Conservation (phyloP, 2,888 invertebrate species). For the Sialis fuliginosa region DNA sequence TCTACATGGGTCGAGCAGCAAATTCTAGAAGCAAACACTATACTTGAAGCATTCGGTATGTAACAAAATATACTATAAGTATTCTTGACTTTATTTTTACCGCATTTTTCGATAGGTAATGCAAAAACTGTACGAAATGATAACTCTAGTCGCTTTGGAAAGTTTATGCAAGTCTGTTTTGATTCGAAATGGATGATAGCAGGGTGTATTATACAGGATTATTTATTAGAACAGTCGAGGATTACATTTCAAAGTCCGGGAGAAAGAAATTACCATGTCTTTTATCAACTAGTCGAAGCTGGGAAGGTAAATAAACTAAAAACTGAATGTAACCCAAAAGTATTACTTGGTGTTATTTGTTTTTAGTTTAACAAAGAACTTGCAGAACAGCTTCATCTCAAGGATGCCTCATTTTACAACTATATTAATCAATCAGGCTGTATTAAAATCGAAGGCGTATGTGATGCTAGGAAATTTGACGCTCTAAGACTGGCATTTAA, state of each 20-base stretch:
- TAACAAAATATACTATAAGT: conserved; percentile 5
- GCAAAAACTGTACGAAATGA: conserved; percentile 87
- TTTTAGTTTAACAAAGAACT: conserved; percentile 53
- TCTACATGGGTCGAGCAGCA: conserved; percentile 92
- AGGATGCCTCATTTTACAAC: conserved; percentile 57
- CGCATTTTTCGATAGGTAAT: conserved; percentile 44
- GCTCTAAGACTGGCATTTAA: conserved; percentile 76
- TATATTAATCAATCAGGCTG: conserved; percentile 71
- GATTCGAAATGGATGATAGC: conserved; percentile 78
- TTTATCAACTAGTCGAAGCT: conserved; percentile 79
- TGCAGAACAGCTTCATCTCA: conserved; percentile 52
- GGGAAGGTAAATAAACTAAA: conserved; percentile 38
- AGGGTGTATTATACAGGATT: conserved; percentile 83
- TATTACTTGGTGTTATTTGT: conserved; percentile 4
- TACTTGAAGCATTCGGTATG: conserved; percentile 81
- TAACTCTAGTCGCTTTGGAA: conserved; percentile 87
- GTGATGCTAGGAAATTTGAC: conserved; percentile 57
- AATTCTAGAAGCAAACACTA: conserved; percentile 84
- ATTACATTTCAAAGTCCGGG: conserved; percentile 77
- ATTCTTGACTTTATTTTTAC: neutral
- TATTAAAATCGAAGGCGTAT: conserved; percentile 42
- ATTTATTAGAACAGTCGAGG: conserved; percentile 74
- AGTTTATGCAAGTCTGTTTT: conserved; percentile 87
- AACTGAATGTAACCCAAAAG: neutral
- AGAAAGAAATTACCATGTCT: conserved; percentile 82